phyloP scores from a whole-genome alignment of 2,113 vertebrate species.

The Podiceps cristatus region DNA sequence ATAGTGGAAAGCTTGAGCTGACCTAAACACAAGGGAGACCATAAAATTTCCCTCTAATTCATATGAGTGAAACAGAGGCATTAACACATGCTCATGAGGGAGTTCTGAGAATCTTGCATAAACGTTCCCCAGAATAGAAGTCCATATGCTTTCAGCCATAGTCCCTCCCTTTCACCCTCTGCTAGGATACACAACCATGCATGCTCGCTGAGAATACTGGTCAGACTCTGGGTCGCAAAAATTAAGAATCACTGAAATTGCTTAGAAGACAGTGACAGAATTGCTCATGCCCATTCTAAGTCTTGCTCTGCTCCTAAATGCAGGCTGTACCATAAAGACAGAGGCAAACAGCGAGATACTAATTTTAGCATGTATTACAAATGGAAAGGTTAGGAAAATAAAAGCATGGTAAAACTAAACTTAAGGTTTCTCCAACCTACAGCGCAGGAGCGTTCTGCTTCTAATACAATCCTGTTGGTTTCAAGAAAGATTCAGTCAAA shows the following conservation, averaged over 20 bases:
- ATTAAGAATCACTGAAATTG: neutral
- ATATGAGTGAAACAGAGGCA: neutral
- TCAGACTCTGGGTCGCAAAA: neutral
- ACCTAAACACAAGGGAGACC: neutral
- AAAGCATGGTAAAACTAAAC: neutral
- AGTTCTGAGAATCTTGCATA: neutral
- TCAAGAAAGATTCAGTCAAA: neutral
- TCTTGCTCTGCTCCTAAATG: neutral
- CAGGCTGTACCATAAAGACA: neutral
- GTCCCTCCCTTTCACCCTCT: neutral
- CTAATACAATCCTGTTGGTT: neutral
- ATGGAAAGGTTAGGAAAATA: neutral
- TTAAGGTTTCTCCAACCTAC: neutral
- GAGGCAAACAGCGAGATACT: neutral
- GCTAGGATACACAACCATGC: neutral
- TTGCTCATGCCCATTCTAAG: neutral
- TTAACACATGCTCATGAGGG: neutral
- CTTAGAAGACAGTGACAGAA: neutral
- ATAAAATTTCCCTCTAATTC: neutral
- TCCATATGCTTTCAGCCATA: neutral
- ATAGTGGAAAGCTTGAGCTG: neutral
- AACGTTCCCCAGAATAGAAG: neutral
- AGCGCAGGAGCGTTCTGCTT: neutral
- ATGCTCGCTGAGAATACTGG: neutral
- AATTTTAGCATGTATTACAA: neutral